phyloP scores from a whole-genome alignment of 2,888 invertebrate species.

The Leptinotarsa juncta region DNA sequence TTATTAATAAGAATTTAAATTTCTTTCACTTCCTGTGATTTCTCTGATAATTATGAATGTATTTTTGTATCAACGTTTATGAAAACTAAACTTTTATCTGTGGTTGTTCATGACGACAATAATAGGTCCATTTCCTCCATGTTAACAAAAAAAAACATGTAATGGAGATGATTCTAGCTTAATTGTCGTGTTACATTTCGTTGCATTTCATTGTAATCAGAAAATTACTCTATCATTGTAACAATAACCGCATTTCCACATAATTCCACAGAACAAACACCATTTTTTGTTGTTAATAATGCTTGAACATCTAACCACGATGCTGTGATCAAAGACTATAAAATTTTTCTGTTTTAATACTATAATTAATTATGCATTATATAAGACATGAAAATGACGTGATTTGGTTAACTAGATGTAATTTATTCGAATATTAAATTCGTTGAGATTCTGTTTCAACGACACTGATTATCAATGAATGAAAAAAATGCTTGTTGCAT shows the following conservation, averaged over 20 bases:
- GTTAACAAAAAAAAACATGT: neutral
- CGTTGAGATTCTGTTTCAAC: too few species aligned
- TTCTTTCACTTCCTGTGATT: neutral
- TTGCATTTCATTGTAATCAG: conserved; percentile 50
- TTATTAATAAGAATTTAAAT: neutral
- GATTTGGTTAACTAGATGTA: neutral
- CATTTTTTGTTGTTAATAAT: conserved; percentile 33
- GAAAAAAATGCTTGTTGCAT: too few species aligned
- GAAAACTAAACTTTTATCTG: neutral
- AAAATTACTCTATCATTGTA: conserved; percentile 51
- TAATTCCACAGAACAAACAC: conserved; percentile 46
- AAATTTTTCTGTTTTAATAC: conserved; percentile 49
- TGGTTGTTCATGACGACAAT: neutral
- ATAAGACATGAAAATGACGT: neutral
- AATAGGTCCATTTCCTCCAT: neutral
- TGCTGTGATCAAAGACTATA: conserved; percentile 47
- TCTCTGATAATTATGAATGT: neutral
- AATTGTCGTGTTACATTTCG: conserved; percentile 48
- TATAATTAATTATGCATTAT: conserved; percentile 36
- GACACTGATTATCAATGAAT: too few species aligned
- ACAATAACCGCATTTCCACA: conserved; percentile 53
- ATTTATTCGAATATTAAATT: too few species aligned
- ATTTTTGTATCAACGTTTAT: neutral
- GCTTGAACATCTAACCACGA: conserved; percentile 32
- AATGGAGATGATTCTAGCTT: conserved; percentile 1